Evolutionary conservation across 2,888 invertebrate species (phyloP), one percentile per base, ranked within the genome.

Genomic region (Andrena trimmerana): DNA sequence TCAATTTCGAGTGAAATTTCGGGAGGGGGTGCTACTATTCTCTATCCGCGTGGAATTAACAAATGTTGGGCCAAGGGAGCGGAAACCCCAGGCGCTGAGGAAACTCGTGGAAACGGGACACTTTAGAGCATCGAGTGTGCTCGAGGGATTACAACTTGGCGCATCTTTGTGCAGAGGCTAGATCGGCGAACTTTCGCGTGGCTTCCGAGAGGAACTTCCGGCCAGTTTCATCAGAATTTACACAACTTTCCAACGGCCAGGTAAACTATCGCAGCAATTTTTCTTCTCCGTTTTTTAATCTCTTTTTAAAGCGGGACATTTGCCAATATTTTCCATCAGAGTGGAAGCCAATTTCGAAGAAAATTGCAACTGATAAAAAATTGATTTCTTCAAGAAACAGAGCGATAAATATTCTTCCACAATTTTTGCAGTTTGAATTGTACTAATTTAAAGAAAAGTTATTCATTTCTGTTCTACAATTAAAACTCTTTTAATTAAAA

Each of bases 131-230:
- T 73, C 65, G 69, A 69, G 69, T 66, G 69, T 66, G 52, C 68
- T 81, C 59, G 68, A 63, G 81, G 74, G 81, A 81, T 80, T 81
- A 81, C 65, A 69, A 73, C 69, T 81, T 20, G 13, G 62, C 54
- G 59, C 57, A 73, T 80, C 73, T 27, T 59, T 62, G 72, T 78
- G 67, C 69, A 8, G 16, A 27, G 65, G 36, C 77, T 42, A 78
- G 48, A 68, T 48, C 50, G 27, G 36, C 48, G 36, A 81, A 81
- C 52, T 80, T 79, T 79, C 59, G 13, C 42, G 27, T 48, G 68
- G 54, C 77, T 54, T n/a, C 62, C 24, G n/a, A 7, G 10, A 24
- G 29, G 24, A 78, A 77, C 54, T 78, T 63, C 10, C 13, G 8
- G 16, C 52, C 65, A 27, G 48, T 31, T 54, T 50, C 16, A 20